Evolutionary conservation across 2,888 invertebrate genomes (phyloP).

Genomic region (Brachyopa scutellaris): DNA sequence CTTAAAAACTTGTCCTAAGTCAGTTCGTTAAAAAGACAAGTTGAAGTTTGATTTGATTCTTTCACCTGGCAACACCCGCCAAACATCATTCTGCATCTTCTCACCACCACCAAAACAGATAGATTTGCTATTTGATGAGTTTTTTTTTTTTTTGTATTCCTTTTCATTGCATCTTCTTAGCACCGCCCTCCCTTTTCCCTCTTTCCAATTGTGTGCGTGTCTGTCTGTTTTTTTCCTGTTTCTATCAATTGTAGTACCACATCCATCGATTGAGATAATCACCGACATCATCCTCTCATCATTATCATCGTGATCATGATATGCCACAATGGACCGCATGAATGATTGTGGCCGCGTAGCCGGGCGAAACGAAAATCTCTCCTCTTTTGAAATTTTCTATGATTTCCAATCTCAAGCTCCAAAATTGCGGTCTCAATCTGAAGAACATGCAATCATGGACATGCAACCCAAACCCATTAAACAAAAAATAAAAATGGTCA

Average conservation of each 20-base stretch:
- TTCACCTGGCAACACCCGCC: slow-evolving; percentile 8
- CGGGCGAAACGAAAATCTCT: neutral
- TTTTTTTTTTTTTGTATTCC: slow-evolving; percentile 10
- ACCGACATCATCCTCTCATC: slow-evolving; percentile 66
- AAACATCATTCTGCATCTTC: neutral
- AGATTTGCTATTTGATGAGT: slow-evolving; percentile 19
- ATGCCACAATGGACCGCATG: slow-evolving; percentile 47
- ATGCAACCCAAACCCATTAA: slow-evolving; percentile 38
- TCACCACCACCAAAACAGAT: neutral
- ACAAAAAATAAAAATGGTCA: slow-evolving; percentile 31
- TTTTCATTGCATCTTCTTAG: slow-evolving; percentile 10
- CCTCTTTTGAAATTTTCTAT: slow-evolving; percentile 50
- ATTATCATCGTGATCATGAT: slow-evolving; percentile 58
- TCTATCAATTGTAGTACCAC: slow-evolving; percentile 29
- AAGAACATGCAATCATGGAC: slow-evolving; percentile 54
- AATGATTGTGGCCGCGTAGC: slow-evolving; percentile 39
- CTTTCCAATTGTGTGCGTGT: neutral
- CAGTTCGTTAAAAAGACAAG: no score
- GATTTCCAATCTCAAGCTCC: slow-evolving; percentile 46
- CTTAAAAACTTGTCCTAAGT: no score
- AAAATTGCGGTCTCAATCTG: slow-evolving; percentile 51
- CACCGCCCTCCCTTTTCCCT: neutral
- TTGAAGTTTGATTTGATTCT: no score
- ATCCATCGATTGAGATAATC: slow-evolving; percentile 62
- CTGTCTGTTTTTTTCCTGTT: slow-evolving; percentile 16